Conservation (phyloP, 2,797 vertebrate genomes). For the Sebastes umbrosus region DNA sequence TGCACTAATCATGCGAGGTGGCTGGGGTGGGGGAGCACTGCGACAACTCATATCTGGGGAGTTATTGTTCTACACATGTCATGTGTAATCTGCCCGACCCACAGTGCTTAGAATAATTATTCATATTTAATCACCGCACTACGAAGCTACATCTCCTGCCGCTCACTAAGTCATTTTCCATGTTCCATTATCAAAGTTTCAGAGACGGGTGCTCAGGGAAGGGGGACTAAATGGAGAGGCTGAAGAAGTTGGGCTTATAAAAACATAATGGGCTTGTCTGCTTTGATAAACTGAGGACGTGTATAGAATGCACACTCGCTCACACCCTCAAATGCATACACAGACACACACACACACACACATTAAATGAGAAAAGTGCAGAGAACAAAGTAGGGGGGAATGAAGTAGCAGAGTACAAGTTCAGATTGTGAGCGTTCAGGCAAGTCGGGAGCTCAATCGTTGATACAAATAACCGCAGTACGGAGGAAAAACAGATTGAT, state of each 20-base stretch:
- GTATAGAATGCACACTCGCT: conserved; percentile 70
- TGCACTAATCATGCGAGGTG: conserved; percentile 50
- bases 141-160: conserved; percentile 74
- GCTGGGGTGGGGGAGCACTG: conserved; percentile 40
- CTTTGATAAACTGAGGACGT: conserved; percentile 81
- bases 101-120: conserved; percentile 83
- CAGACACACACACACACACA: conserved; percentile 15
- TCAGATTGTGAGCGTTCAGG: conserved; percentile 50
- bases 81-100: conserved; percentile 82
- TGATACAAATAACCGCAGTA: conserved; percentile 40
- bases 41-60: conserved; percentile 73
- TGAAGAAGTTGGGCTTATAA: conserved; percentile 87
- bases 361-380: conserved; percentile 57
- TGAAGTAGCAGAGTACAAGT: conserved; percentile 52
- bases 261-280: conserved; percentile 87
- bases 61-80: conserved; percentile 86
- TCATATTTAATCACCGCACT: conserved; percentile 85
- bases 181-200: conserved; percentile 89
- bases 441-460: conserved; percentile 39
- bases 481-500: neutral
- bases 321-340: conserved; percentile 45
- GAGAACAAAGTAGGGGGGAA: conserved; percentile 55
- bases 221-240: conserved; percentile 83
- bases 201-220: conserved; percentile 76
- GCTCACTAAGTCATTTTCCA: conserved; percentile 85